Conservation (phyloP, 2,888 invertebrate species). For the Trachelus stipa region DNA sequence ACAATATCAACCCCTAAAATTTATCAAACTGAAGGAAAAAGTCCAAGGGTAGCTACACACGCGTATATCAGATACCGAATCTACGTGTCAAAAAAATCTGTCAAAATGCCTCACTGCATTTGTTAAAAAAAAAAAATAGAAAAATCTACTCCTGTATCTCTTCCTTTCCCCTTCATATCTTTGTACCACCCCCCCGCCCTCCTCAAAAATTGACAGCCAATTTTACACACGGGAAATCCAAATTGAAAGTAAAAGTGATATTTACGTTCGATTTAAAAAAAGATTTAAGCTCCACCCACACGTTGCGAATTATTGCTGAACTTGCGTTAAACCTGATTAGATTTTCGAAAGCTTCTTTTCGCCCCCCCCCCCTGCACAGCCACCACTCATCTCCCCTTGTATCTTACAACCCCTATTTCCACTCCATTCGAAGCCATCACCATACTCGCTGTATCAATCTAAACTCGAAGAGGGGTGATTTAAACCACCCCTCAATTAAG, state of each 20-base stretch:
- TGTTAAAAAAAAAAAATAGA: too few relatives aligned
- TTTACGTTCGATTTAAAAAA: too few relatives aligned
- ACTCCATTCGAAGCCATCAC: not conserved
- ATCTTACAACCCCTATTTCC: not conserved
- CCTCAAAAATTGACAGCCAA: not conserved
- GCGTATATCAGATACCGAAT: not conserved
- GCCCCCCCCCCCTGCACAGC: rapidly evolving
- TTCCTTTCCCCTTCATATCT: not conserved
- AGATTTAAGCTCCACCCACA: not conserved
- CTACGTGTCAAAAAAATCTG: not conserved
- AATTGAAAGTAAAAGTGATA: too few relatives aligned
- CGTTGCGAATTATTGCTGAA: not conserved
- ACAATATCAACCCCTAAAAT: not conserved
- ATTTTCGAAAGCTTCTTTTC: not conserved
- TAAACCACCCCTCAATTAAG: not conserved
- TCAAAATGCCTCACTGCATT: too few relatives aligned
- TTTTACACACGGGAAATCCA: not conserved
- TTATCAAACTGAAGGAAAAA: not conserved
- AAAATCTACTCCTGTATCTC: not conserved
- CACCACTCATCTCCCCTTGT: too few relatives aligned
- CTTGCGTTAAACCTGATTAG: not conserved
- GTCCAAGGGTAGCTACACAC: not conserved
- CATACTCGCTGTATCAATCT: not conserved
- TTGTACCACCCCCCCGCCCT: not conserved
- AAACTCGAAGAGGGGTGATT: not conserved